Base-by-base conservation (phyloP, 2,113 vertebrate species). In the Ibidorhyncha struthersii region DNA sequence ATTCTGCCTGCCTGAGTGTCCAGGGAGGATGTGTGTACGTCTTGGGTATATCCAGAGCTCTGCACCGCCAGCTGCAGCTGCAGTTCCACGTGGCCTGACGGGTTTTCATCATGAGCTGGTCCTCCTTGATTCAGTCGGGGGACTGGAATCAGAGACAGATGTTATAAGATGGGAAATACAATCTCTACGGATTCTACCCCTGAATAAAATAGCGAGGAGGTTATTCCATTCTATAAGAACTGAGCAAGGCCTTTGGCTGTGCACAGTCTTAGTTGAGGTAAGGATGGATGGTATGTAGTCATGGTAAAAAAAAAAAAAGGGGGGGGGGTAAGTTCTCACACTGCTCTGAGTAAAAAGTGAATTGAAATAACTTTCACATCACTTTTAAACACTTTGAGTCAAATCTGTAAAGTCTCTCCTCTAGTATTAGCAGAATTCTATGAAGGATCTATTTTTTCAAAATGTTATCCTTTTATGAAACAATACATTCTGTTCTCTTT, bases 1-100 rank as follows among this genome's bases (percentile, higher is more conserved):
- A 3, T 38, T 56, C 78, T 66, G 36, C 14, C 6, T 32, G 38
- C 14, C 40, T 19, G 59, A 34, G 41, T 47, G 70, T n/a, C 38
- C 36, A 22, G 58, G 27, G 23, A 70, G 29, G 47, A 9, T 30
- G 52, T 38, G 23, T 13, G n/a, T 29, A 1, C 53, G 4, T 26
- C 61, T 8, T 21, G 45, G 30, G 6, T 40, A 7, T 10, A 25
- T 0, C 25, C 0, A 2, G n/a, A 73, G 36, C 38, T 70, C 41
- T 25, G 17, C 62, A 5, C 8, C 26, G 16, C 22, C 12, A 76
- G n/a, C 32, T 47, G 34, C 49, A 23, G 67, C 29, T 62, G 34
- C 36, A 25, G 27, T 45, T 52, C 19, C 32, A 5, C 0, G 14
- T 58, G 67, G 63, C 69, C 58, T 38, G 34, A 49, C 0, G 2